Base-by-base conservation (phyloP, 2,113 vertebrate species). In the Lepus americanus region DNA sequence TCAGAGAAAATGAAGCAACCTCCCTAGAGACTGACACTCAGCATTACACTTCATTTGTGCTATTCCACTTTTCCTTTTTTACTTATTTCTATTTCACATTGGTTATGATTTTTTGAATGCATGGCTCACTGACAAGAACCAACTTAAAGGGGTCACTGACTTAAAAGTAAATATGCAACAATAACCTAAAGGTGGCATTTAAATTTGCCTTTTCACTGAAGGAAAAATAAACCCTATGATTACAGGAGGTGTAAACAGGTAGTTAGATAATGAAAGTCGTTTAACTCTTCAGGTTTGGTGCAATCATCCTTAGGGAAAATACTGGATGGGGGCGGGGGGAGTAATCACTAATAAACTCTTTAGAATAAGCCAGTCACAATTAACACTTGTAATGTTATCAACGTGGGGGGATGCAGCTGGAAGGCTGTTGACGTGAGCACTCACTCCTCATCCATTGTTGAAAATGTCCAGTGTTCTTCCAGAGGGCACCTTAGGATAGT, bases 401-500 rank as follows among this genome's bases (percentile, higher is more conserved):
- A 31, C 8, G 44, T 10, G 5, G 14, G 39, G 36, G 9, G 10
- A 10, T 22, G 16, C 29, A 49, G 76, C 9, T 17, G 53, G 36
- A 79, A 51, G 23, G 14, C 16, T 19, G 0, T 72, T 83, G 73
- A 64, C 10, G 20, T 31, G n/a, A 86, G 36, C 19, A 22, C 53
- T 51, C 13, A 53, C 19, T 72, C 59, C 66, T 59, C 55, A 59
- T 78, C 14, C 31, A 16, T 63, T 63, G 78, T 79, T 44, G 53
- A 51, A 53, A 67, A n/a, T 33, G 14, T 31, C 63, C 64, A 64
- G 3, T 61, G 61, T 63, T 87, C 72, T 96, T 94, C 94, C 12
- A 53, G 64, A 94, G 88, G 64, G 64, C 90, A 96, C 81, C 84
- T 92, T 77, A 64, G 53, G 36, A 44, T 8, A 79, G 63, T 11